Evolutionary conservation across 2,797 vertebrate species (phyloP), one percentile per base, ranked within the genome.

Genomic region (Anguilla obscura): DNA sequence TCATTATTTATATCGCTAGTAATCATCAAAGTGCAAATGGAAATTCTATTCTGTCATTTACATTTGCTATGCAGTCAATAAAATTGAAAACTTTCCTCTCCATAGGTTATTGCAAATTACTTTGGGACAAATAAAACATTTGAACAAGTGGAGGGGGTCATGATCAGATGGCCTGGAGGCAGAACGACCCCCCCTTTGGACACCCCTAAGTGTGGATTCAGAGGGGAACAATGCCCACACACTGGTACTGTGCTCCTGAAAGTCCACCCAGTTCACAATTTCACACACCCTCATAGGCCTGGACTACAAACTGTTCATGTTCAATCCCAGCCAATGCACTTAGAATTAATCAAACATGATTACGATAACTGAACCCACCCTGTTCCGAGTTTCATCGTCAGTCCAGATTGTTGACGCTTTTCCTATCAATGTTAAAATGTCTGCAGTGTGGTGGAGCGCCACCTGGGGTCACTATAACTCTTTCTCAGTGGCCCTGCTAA

Each of bases 91-190:
- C 27, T 66, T 48, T 14, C 40, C 86, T 21, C 66, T 30, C 52
- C 27, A 30, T 89, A 92, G 92, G 90, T 91, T 84, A 89, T 92
- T 82, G 92, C 91, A 2, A 92, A 90, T 88, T 91, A 93, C 86
- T 91, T 91, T 91, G 91, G 91, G 27, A 91, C 89, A 5, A 88
- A 89, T 50, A 93, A 92, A 88, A 88, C 86, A 4, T 92, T 91
- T 63, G 90, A 91, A 52, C 80, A 91, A 76, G 90, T 91, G 74
- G 58, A 71, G 8, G 92, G 92, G 54, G 85, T 92, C 50, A 12
- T 82, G 0, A 90, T 93, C 36, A 54, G 14, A 52, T 93, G 93
- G 92, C 91, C 92, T 27, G 92, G 90, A 79, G 90, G 90, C 79
- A 90, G 86, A 58, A 85, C 9, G 21, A 89, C 12, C 24, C 89